Evolutionary conservation across 2,113 vertebrate genomes (phyloP).

Genomic region (Istiophorus platypterus): DNA sequence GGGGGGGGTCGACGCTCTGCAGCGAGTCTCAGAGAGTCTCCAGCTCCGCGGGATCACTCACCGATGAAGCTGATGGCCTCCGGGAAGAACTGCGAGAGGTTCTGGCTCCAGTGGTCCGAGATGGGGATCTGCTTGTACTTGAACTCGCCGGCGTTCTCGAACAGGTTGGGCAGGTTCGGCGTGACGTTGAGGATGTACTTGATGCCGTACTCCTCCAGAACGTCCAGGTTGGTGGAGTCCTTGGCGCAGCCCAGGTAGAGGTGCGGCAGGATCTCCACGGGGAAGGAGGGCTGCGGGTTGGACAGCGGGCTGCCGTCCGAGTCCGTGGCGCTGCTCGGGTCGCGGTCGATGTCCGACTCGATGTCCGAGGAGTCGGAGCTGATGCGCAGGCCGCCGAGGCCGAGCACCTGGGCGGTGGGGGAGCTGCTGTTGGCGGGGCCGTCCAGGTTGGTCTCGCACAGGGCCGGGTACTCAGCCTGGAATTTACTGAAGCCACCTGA

Average conservation of each 20-base stretch:
- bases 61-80: slow-evolving; percentile 99
- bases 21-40: neutral
- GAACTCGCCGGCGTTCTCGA: slow-evolving; percentile 97
- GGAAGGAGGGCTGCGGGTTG: slow-evolving; percentile 94
- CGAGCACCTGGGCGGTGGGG: slow-evolving; percentile 91
- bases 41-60: slow-evolving; percentile 78
- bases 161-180: slow-evolving; percentile 97
- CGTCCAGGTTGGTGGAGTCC: slow-evolving; percentile 98
- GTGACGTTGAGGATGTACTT: slow-evolving; percentile 99
- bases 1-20: neutral
- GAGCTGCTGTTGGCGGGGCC: slow-evolving; percentile 88
- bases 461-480: slow-evolving; percentile 90
- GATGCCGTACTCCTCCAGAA: slow-evolving; percentile 98
- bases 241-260: slow-evolving; percentile 97
- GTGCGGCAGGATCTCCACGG: slow-evolving; percentile 96
- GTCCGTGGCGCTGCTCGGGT: slow-evolving; percentile 94
- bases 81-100: slow-evolving; percentile 98
- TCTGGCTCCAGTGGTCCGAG: slow-evolving; percentile 99
- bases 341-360: slow-evolving; percentile 96
- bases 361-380: slow-evolving; percentile 97
- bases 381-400: slow-evolving; percentile 94
- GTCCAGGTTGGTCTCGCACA: slow-evolving; percentile 95
- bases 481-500: slow-evolving; percentile 97
- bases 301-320: slow-evolving; percentile 94
- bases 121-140: slow-evolving; percentile 99